Evolutionary conservation across 2,113 vertebrate genomes (phyloP).

Genomic region (Elephantulus edwardii): DNA sequence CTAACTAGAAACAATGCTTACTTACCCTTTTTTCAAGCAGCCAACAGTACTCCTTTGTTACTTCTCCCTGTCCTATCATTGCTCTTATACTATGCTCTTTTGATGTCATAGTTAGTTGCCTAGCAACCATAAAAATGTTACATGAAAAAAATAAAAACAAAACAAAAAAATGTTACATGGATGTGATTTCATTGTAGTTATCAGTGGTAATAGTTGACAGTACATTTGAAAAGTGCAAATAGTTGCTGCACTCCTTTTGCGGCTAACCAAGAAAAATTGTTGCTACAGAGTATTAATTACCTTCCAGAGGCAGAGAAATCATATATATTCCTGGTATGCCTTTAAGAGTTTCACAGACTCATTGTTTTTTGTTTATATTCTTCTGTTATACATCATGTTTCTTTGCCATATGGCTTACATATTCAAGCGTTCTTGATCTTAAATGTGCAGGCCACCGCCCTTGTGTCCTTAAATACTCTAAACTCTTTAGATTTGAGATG

Average conservation of each 20-base stretch:
- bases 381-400: neutral
- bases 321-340: constrained; percentile 31
- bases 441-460: neutral
- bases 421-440: neutral
- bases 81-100: neutral
- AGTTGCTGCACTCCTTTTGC: constrained; percentile 8
- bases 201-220: constrained; percentile 3
- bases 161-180: constrained; percentile 35
- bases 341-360: neutral
- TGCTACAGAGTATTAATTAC: constrained; percentile 66
- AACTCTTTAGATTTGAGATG: neutral
- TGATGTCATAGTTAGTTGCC: constrained; percentile 73
- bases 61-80: neutral
- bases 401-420: neutral
- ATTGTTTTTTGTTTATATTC: neutral
- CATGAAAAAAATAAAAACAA: too few relatives aligned
- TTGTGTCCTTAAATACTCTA: neutral
- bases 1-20: neutral
- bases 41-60: neutral
- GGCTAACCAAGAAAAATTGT: constrained; percentile 53
- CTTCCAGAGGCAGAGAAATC: constrained; percentile 53
- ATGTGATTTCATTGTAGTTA: constrained; percentile 36
- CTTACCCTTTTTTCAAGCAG: neutral
- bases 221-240: constrained; percentile 23
- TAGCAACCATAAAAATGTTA: constrained; percentile 61